phyloP scores from a whole-genome alignment of 35 echinoderm and acorn worm genomes.

The Apostichopus parvimensis region DNA sequence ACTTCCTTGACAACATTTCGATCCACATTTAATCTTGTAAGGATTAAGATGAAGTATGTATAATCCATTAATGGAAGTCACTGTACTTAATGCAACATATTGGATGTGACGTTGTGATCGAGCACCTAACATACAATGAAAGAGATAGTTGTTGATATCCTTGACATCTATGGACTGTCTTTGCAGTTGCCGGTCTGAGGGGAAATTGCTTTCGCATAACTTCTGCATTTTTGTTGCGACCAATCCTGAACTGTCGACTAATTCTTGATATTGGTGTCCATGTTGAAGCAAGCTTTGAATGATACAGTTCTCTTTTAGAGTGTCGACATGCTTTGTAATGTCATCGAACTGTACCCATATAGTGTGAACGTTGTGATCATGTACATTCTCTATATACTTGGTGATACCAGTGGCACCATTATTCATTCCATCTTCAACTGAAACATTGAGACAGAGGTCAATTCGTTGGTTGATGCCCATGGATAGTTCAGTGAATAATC shows the following conservation, averaged over 20 bases:
- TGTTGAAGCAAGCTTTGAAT: not conserved
- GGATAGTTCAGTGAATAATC: no score
- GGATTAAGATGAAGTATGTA: slow-evolving; percentile 18
- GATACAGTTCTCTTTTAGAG: not conserved
- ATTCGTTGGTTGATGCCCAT: no score
- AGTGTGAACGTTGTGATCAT: not conserved
- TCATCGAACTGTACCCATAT: slow-evolving; percentile 58
- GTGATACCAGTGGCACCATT: slow-evolving; percentile 54
- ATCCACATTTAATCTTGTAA: slow-evolving; percentile 4
- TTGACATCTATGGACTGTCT: slow-evolving; percentile 60
- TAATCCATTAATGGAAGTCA: slow-evolving; percentile 23
- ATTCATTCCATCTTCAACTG: slow-evolving; percentile 48
- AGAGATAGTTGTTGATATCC: no score
- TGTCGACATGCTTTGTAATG: not conserved
- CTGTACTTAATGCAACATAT: slow-evolving; percentile 47
- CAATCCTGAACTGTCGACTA: not conserved
- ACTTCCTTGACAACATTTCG: not conserved
- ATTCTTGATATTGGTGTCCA: slow-evolving; percentile 34
- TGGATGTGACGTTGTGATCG: not conserved
- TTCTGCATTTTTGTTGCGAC: slow-evolving; percentile 37
- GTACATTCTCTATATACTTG: not conserved
- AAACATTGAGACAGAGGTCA: slow-evolving; percentile 23
- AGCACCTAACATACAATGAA: slow-evolving; percentile 32
- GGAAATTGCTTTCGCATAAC: slow-evolving; percentile 50
- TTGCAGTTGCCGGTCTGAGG: slow-evolving; percentile 23